Evolutionary conservation across 1,140 invertebrate species (phyloP), one percentile per base, ranked within the genome.

Genomic region (Leptoteleia sp.): DNA sequence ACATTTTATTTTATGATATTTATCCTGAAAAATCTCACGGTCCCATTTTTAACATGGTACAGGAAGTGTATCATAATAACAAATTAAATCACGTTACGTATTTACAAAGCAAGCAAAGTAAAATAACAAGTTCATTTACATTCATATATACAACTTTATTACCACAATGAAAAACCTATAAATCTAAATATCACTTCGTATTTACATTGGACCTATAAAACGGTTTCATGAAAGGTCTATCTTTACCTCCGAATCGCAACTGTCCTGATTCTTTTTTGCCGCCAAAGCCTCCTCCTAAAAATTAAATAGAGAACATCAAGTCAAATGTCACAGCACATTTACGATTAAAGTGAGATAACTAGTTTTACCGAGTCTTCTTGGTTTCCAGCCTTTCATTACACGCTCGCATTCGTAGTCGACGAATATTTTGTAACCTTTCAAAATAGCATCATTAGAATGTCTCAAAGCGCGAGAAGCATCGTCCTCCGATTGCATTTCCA

Each of bases 221-320:
- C n/a, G 94, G 94, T 86, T 91, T 92, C 76, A 90, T 92, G 70
- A 94, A 97, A 0, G 94, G 95, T 82, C 95, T 90, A 45, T 94
- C 92, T 81, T 91, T 91, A 16, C 96, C 93, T 4, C 96, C 96
- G 91, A 97, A 98, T 70, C 96, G 89, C 11, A 97, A 88, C 82
- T 98, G 96, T 0, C 96, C 96, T 1, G 96, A 96, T 86, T 96
- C 94, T 81, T 96, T 97, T 76, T 92, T 93, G 0, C 96, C 96
- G 7, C 95, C 95, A 83, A 97, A 94, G 11, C 96, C 96, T 38
- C 96, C 96, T 17, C 96, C 91, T 92, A 9, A 1, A 82, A 83
- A 54, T 65, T 22, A 40, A 54, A 68, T 19, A 9, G 4, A 37
- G 7, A 5, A 27, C 47, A 35, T 31, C 0, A 47, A 47, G 47